Conservation (phyloP, 2,888 invertebrate species). For the Bedellia somnulentella region DNA sequence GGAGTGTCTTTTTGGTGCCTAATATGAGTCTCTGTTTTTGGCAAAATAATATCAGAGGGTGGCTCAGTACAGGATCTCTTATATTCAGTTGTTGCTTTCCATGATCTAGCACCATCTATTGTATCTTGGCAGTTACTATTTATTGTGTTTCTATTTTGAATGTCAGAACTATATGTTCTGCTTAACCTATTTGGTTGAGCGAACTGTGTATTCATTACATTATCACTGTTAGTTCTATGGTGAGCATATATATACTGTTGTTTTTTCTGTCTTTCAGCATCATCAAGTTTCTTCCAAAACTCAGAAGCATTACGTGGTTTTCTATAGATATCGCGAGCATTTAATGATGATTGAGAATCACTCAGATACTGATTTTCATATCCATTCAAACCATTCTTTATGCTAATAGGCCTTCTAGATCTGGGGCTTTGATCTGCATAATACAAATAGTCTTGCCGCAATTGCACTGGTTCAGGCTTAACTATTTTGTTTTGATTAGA, state of each 20-base stretch:
- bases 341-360: constrained; percentile 45
- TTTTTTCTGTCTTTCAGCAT: constrained; percentile 40
- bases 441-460: constrained; percentile 63
- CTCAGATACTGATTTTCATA: constrained; percentile 48
- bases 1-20: constrained; percentile 51
- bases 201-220: constrained; percentile 23
- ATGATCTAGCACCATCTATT: constrained; percentile 42
- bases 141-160: constrained; percentile 28
- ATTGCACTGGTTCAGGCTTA: constrained; percentile 40
- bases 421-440: constrained; percentile 73
- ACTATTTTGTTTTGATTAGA: constrained; percentile 24
- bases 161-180: constrained; percentile 21
- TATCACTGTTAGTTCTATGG: constrained; percentile 39
- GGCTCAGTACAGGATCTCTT: constrained; percentile 41
- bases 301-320: constrained; percentile 59
- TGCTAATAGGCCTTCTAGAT: constrained; percentile 72
- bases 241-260: constrained; percentile 33
- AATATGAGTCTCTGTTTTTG: constrained; percentile 38
- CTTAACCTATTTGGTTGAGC: constrained; percentile 20
- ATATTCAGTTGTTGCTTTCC: constrained; percentile 53
- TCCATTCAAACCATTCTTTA: constrained; percentile 53
- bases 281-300: constrained; percentile 67
- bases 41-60: constrained; percentile 30
- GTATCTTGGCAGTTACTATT: constrained; percentile 29
- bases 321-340: constrained; percentile 21